Evolutionary conservation across 2,797 vertebrate genomes (phyloP), one percentile per base, ranked within the genome.

Genomic region (Varecia variegata): DNA sequence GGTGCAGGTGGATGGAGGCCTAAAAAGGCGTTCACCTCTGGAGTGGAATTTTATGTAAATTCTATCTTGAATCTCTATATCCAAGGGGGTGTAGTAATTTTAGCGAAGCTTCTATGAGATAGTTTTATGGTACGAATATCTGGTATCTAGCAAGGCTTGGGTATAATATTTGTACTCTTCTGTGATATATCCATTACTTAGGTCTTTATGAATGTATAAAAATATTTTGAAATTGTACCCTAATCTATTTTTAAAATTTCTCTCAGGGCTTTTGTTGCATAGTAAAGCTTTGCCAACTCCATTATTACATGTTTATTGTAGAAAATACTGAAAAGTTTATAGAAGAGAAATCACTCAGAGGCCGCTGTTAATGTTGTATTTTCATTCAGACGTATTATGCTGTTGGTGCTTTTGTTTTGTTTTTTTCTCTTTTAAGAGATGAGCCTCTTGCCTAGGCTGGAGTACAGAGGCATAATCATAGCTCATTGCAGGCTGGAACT

Each of bases 221-320:
- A 92, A 90, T 82, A 76, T 88, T 73, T 27, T 45, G 40, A 71
- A 95, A 93, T 93, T 89, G 52, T 96, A 50, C 56, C 80, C 47
- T 25, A 35, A 82, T 45, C 38, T 81, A 85, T 40, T 97, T 88
- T 80, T 65, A 12, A 81, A 52, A 97, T 89, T 93, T 83, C 76
- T 87, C 40, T 27, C 7, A 23, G 43, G 90, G 65, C 80, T 87
- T 85, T 92, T 73, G n/a, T 88, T 96, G 38, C 21, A 56, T 82
- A 87, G 50, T 76, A 84, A 80, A 92, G 70, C 62, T 58, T 58
- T 58, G 23, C 23, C 68, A 76, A 58, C 45, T 92, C 56, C 21
- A 23, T 80, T 56, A 70, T 80, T 88, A 54, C 47, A 13, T 87
- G 76, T 86, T 90, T 73, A 40, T 62, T 95, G 25, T 95, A 87